Conservation (phyloP, 2,113 vertebrate species). For the Gorsachius goisagi region DNA sequence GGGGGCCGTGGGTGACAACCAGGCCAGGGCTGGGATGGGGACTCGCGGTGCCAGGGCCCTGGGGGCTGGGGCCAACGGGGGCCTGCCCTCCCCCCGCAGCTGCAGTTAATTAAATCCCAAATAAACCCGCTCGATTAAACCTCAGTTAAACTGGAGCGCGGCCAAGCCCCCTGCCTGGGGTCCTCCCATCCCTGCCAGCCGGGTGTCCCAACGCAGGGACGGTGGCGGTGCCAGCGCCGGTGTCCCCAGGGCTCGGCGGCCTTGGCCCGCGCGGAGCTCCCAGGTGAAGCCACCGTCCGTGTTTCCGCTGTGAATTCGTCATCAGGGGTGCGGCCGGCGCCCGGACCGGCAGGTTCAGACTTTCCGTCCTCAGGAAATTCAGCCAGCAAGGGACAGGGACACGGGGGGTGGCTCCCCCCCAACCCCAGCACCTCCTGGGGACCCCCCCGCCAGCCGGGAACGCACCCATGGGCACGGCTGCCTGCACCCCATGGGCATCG, state of each 20-base stretch:
- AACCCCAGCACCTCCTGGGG: fast-evolving
- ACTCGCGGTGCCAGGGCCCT: background rate
- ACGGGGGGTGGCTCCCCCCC: background rate
- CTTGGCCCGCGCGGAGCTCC: too few relatives aligned
- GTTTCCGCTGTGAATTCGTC: background rate
- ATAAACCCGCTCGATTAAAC: background rate
- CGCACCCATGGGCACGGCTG: fast-evolving
- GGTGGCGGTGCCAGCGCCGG: background rate
- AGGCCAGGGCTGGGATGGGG: fast-evolving
- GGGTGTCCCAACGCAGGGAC: fast-evolving
- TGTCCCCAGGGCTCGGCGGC: background rate
- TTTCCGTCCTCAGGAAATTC: background rate
- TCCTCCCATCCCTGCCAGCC: background rate
- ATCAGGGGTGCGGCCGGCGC: conserved; percentile 14
- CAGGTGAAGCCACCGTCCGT: background rate
- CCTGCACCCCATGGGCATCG: background rate
- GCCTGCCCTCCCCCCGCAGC: background rate
- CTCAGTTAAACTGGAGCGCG: background rate
- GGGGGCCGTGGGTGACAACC: background rate
- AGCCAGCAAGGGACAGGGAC: background rate
- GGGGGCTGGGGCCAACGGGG: fast-evolving
- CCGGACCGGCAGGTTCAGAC: conserved; percentile 53
- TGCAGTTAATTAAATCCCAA: background rate
- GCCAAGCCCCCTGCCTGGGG: fast-evolving
- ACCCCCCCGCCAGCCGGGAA: fast-evolving